Evolutionary conservation across 2,113 vertebrate species (phyloP).

Genomic region (Xiphias gladius): DNA sequence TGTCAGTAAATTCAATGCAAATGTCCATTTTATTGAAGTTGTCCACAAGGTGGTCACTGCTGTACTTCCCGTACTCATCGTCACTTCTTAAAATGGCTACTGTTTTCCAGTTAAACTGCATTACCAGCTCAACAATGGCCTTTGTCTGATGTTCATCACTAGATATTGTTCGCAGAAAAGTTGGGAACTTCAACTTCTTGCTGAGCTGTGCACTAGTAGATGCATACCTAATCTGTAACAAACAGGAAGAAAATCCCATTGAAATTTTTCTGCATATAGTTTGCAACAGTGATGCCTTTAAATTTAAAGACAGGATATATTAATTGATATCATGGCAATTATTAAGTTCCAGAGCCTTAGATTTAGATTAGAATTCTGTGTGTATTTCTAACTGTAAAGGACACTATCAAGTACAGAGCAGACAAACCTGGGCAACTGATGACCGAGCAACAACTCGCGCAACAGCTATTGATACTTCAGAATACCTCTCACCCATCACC

Average conservation of each 20-base stretch:
- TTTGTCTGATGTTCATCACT: constrained; percentile 70
- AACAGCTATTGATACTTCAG: constrained; percentile 69
- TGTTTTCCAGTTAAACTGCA: constrained; percentile 57
- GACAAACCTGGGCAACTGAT: constrained; percentile 75
- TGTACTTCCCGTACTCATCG: constrained; percentile 76
- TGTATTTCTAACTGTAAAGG: neutral
- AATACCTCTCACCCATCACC: constrained; percentile 69
- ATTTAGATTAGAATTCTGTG: neutral
- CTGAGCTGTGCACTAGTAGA: constrained; percentile 74
- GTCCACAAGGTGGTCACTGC: constrained; percentile 32
- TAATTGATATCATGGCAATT: neutral
- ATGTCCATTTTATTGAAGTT: neutral
- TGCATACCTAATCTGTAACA: constrained; percentile 70
- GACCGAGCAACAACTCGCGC: constrained; percentile 69
- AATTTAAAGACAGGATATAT: neutral
- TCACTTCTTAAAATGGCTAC: constrained; percentile 76
- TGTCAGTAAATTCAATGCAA: constrained; percentile 68
- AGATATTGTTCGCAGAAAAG: constrained; percentile 72
- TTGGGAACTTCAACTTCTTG: constrained; percentile 74
- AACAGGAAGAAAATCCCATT: neutral
- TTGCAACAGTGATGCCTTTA: neutral
- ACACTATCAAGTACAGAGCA: neutral
- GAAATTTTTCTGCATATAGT: neutral
- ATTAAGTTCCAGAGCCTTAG: neutral
- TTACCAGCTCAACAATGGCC: constrained; percentile 67